Percentiles rank a stretch among this genome's conserved stretches.
Conservation (phyloP, 1,140 invertebrate species). For the Cydia splendana region DNA sequence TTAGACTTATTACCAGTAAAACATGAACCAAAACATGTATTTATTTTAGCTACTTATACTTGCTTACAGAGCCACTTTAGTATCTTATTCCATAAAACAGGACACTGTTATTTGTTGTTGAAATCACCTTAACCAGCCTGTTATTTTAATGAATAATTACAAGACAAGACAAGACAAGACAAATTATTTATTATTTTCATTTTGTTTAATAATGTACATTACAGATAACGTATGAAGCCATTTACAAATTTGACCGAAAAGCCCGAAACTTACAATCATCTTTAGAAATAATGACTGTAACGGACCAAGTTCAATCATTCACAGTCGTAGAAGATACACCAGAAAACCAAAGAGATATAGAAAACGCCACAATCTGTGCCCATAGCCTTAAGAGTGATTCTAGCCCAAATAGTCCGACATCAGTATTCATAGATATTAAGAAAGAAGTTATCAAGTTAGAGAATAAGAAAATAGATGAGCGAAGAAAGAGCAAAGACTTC, state of each 20-base stretch:
- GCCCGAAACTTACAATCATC: constrained; percentile 43
- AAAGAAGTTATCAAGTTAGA: constrained; percentile 40
- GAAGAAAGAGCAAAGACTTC: constrained; percentile 30
- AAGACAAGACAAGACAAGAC: no score
- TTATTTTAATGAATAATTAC: no score
- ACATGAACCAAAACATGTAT: not conserved
- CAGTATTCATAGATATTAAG: constrained; percentile 39
- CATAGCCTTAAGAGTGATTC: not conserved
- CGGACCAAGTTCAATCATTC: constrained; percentile 38
- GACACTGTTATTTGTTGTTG: no score
- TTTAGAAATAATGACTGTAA: constrained; percentile 42
- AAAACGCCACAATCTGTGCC: not conserved
- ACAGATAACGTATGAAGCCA: constrained; percentile 59
- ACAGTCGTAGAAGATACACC: constrained; percentile 14
- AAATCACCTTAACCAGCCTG: no score
- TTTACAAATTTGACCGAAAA: constrained; percentile 52
- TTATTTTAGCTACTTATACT: not conserved
- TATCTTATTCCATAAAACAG: no score
- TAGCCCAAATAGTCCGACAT: constrained; percentile 33
- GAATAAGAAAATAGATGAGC: constrained; percentile 37
- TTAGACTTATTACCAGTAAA: no score
- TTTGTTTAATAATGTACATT: constrained; percentile 35
- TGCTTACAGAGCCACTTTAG: no score
- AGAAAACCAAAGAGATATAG: constrained; percentile 25
- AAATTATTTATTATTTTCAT: no score